phyloP scores from a whole-genome alignment of 2,888 invertebrate genomes.

The Zelleria hepariella region DNA sequence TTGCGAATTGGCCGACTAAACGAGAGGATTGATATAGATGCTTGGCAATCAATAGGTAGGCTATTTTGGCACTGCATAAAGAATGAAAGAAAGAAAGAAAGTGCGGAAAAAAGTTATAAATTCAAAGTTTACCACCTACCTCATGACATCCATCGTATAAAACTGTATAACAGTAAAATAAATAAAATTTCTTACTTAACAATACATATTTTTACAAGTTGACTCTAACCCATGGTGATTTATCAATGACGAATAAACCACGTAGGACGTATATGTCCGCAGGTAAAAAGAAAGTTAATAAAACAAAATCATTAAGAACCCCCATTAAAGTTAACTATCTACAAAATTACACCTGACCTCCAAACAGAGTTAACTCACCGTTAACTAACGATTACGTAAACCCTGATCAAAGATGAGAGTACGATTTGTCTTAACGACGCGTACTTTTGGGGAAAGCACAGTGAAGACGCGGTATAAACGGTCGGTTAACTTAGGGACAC shows the following conservation, averaged over 20 bases:
- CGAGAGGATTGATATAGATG: too few species aligned
- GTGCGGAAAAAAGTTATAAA: too few species aligned
- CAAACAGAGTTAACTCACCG: not conserved
- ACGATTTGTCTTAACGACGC: not conserved
- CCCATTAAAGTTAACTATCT: not conserved
- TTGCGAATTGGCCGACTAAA: too few species aligned
- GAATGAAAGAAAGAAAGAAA: too few species aligned
- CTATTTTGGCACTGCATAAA: too few species aligned
- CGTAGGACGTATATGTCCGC: not conserved
- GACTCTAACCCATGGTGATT: not conserved
- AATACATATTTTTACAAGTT: too few species aligned
- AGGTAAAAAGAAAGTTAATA: not conserved
- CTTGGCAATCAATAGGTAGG: too few species aligned
- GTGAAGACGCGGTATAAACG: not conserved
- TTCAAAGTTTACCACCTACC: too few species aligned
- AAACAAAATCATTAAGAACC: not conserved
- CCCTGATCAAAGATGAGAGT: constrained; percentile 1
- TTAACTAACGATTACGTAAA: not conserved
- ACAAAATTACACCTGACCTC: not conserved
- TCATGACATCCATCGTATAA: too few species aligned
- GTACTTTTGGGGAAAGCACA: not conserved
- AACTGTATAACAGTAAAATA: too few species aligned
- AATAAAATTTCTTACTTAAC: too few species aligned
- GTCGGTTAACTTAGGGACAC: not conserved
- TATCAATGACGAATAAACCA: not conserved